phyloP scores from a whole-genome alignment of 2,797 vertebrate species.

The Anguilla anguilla region DNA sequence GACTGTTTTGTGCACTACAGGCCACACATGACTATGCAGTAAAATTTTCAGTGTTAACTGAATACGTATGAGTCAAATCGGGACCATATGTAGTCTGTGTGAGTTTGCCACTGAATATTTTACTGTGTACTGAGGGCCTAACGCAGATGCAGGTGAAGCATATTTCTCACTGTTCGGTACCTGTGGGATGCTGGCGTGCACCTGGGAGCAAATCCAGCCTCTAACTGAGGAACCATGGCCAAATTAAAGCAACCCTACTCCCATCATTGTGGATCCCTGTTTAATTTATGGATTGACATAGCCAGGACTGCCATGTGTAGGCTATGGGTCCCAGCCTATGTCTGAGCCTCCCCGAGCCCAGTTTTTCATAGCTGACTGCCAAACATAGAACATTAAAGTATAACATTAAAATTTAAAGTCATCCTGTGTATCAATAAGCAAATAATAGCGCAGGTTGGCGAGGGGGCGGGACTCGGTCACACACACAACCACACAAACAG shows the following conservation, averaged over 20 bases:
- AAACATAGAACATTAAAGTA: neutral
- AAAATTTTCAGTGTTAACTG: no score
- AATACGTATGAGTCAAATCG: no score
- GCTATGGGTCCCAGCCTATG: neutral
- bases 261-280: neutral
- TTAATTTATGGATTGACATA: neutral
- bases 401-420: neutral
- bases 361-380: neutral
- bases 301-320: neutral
- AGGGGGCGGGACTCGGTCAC: neutral
- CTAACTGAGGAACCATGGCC: neutral
- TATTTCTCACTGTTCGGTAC: neutral
- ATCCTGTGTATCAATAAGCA: neutral
- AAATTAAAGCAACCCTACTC: neutral
- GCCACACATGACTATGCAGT: neutral
- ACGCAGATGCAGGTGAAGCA: neutral
- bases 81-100: no score
- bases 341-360: neutral
- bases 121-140: neutral
- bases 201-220: neutral
- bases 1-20: neutral
- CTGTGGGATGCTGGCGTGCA: neutral
- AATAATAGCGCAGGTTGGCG: neutral
- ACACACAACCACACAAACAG: no score
- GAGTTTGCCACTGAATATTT: no score